Evolutionary conservation across 2,113 vertebrate genomes (phyloP).

Genomic region (Cranoglanis bouderius): DNA sequence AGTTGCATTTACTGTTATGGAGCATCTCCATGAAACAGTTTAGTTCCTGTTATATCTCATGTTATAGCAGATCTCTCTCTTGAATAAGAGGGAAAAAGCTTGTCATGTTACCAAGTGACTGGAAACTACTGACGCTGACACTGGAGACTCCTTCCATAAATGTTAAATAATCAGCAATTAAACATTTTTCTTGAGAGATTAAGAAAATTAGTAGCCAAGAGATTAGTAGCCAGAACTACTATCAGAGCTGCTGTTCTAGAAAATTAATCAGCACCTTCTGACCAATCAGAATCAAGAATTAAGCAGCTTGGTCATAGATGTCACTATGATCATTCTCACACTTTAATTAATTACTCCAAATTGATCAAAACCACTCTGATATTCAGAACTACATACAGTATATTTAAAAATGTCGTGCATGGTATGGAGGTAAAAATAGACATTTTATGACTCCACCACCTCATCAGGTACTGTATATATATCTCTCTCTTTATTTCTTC

Average conservation of each 20-base stretch:
- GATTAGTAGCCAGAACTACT: not conserved
- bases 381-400: not conserved
- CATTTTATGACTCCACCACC: not conserved
- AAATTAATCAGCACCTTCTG: not conserved
- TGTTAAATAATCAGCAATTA: not conserved
- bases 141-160: not conserved
- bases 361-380: not conserved
- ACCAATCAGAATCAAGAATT: not conserved
- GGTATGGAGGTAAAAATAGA: slow-evolving; percentile 17
- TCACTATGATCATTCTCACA: not conserved
- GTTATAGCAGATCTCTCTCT: too few relatives aligned
- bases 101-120: not conserved
- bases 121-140: not conserved
- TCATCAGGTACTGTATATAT: not conserved
- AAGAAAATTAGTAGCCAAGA: not conserved
- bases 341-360: not conserved
- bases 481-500: not conserved
- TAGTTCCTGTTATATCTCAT: too few relatives aligned
- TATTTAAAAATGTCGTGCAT: not conserved
- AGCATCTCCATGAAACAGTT: too few relatives aligned
- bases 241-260: not conserved
- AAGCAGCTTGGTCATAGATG: not conserved
- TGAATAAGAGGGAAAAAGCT: too few relatives aligned
- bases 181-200: not conserved
- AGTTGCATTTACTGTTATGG: too few relatives aligned